phyloP scores from a whole-genome alignment of 1,140 invertebrate species.

The Oreohelix idahoensis region DNA sequence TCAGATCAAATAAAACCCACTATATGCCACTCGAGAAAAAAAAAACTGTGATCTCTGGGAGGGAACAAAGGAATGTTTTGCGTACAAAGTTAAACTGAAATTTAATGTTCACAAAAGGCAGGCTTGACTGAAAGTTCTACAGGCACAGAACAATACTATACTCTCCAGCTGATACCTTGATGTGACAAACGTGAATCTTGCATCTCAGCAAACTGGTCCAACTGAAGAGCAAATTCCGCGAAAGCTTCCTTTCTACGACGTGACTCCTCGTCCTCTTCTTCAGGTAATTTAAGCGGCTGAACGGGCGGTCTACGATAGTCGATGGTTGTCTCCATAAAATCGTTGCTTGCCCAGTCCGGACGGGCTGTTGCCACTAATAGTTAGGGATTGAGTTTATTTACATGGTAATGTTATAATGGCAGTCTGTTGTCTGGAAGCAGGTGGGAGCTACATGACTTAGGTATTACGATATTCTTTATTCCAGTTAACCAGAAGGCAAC shows the following conservation, averaged over 20 bases:
- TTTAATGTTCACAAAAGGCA: no score
- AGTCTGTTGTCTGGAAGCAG: no score
- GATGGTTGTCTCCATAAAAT: background rate
- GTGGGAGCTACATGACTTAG: no score
- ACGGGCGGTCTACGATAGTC: slow-evolving; percentile 11
- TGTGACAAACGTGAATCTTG: background rate
- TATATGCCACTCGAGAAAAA: no score
- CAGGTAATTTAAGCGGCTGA: background rate
- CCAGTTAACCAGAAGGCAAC: no score
- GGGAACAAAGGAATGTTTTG: no score
- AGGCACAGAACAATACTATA: background rate
- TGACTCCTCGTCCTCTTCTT: slow-evolving; percentile 5
- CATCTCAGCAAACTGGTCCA: slow-evolving; percentile 23
- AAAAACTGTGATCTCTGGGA: no score
- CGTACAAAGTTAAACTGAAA: background rate
- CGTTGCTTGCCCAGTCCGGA: background rate
- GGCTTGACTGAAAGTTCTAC: background rate
- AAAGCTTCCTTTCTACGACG: background rate
- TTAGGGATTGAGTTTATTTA: background rate
- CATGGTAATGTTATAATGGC: no score
- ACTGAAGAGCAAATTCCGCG: background rate
- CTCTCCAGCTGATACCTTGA: slow-evolving; percentile 1
- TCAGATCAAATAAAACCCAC: no score
- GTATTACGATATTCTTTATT: no score
- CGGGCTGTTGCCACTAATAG: background rate